Evolutionary conservation across 2,888 invertebrate genomes (phyloP).

Genomic region (Sclerodermus sp.): DNA sequence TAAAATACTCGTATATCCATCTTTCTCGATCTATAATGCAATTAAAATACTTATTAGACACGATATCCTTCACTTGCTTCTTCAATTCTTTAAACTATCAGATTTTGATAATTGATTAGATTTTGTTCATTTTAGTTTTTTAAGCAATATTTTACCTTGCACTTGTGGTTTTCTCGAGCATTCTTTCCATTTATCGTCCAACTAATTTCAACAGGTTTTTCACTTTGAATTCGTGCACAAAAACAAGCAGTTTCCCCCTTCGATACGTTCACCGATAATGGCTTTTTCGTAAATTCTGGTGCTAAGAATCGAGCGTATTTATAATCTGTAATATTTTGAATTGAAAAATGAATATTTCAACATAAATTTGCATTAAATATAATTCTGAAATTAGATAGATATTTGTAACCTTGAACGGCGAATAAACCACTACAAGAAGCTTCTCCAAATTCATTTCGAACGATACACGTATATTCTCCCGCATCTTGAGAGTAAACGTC

Average conservation of each 20-base stretch:
- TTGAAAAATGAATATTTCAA: constrained; percentile 3
- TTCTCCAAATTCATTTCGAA: constrained; percentile 71
- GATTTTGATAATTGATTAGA: background rate
- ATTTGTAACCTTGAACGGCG: constrained; percentile 58
- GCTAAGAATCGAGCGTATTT: constrained; percentile 34
- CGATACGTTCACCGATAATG: constrained; percentile 60
- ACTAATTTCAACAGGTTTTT: constrained; percentile 54
- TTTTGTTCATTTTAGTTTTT: too few relatives aligned
- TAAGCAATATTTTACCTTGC: constrained; percentile 40
- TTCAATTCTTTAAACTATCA: background rate
- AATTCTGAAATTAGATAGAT: background rate
- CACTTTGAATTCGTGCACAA: constrained; percentile 61
- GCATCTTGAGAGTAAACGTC: constrained; percentile 71
- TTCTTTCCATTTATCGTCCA: constrained; percentile 64
- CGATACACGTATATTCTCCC: constrained; percentile 76
- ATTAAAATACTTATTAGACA: background rate
- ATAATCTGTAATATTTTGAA: constrained; percentile 28
- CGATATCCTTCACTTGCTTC: background rate
- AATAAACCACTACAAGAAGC: constrained; percentile 61
- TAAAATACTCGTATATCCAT: constrained; percentile 62
- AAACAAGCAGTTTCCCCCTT: constrained; percentile 62
- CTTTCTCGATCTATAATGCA: constrained; percentile 56
- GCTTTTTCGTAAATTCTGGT: constrained; percentile 61
- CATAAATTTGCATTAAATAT: background rate
- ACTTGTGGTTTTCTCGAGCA: constrained; percentile 51